Conservation (phyloP, 2,888 invertebrate species). For the Acholoe squamosa region DNA sequence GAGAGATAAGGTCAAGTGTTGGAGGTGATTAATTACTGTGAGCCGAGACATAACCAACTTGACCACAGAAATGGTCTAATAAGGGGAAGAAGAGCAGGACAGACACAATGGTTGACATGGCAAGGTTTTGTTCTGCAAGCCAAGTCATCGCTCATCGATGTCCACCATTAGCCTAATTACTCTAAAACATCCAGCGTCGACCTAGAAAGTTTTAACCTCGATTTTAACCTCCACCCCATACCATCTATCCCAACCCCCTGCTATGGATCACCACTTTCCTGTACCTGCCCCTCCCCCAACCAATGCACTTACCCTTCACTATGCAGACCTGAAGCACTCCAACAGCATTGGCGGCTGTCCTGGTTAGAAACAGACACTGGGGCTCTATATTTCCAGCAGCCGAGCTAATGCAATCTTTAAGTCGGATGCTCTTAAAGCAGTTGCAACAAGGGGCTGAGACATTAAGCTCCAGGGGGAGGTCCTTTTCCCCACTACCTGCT, state of each 20-base stretch:
- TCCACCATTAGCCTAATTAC: not conserved
- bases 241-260: not conserved
- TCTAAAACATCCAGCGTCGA: constrained; percentile 7
- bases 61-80: not conserved
- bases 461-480: not conserved
- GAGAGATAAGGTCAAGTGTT: not conserved
- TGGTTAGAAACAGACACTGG: not conserved
- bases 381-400: not conserved
- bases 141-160: not conserved
- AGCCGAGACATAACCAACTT: not conserved
- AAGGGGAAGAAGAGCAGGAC: not conserved
- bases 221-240: not conserved
- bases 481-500: not conserved
- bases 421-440: not conserved
- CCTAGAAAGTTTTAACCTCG: not conserved
- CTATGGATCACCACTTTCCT: not conserved
- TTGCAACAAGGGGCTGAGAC: not conserved
- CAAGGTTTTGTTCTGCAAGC: not conserved
- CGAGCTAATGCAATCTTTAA: constrained; percentile 9
- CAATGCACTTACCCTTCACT: not conserved
- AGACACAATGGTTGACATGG: not conserved
- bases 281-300: not conserved
- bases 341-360: not conserved
- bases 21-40: not conserved
- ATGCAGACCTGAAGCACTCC: not conserved